Conservation (phyloP, 2,113 vertebrate species). For the Serilophus lunatus region DNA sequence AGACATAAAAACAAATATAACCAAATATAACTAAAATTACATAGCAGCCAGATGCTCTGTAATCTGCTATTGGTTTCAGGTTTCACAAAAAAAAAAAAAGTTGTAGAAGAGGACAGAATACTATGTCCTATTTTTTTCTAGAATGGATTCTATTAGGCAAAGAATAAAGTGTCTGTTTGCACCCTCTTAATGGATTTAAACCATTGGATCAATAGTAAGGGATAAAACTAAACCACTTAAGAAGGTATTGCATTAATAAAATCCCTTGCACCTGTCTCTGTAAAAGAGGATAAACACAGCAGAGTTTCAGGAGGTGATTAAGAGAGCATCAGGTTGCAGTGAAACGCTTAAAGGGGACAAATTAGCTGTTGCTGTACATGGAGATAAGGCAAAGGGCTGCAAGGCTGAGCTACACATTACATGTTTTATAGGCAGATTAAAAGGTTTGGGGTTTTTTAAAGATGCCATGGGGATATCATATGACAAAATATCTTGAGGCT, state of each 20-base stretch:
- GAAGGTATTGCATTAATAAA: slow-evolving; percentile 44
- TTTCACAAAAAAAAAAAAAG: background rate
- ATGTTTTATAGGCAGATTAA: slow-evolving; percentile 52
- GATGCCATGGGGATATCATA: slow-evolving; percentile 25
- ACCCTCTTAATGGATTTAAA: slow-evolving; percentile 57
- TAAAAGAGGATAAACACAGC: slow-evolving; percentile 52
- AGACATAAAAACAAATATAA: background rate
- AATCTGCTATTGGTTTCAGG: background rate
- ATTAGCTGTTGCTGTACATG: slow-evolving; percentile 37
- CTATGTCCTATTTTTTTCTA: background rate
- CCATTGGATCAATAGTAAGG: slow-evolving; percentile 46
- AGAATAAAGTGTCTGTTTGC: background rate
- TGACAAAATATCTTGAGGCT: slow-evolving; percentile 57
- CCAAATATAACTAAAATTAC: background rate
- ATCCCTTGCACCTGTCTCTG: slow-evolving; percentile 44
- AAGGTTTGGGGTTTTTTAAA: background rate
- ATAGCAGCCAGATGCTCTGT: background rate
- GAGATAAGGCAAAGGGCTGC: slow-evolving; percentile 42
- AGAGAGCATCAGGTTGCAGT: slow-evolving; percentile 46
- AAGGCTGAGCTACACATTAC: slow-evolving; percentile 1
- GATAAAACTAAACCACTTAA: slow-evolving; percentile 60
- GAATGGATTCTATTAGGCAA: slow-evolving; percentile 3
- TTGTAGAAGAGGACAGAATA: background rate
- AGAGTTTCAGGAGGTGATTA: slow-evolving; percentile 50
- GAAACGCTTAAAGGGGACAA: slow-evolving; percentile 46